Percentiles rank a stretch among this genome's conserved stretches.
These are phyloP conservation scores for Steinernema khuongi DNA, from an alignment of 1,140 invertebrate genomes.

Conservation along the genomic window DNA sequence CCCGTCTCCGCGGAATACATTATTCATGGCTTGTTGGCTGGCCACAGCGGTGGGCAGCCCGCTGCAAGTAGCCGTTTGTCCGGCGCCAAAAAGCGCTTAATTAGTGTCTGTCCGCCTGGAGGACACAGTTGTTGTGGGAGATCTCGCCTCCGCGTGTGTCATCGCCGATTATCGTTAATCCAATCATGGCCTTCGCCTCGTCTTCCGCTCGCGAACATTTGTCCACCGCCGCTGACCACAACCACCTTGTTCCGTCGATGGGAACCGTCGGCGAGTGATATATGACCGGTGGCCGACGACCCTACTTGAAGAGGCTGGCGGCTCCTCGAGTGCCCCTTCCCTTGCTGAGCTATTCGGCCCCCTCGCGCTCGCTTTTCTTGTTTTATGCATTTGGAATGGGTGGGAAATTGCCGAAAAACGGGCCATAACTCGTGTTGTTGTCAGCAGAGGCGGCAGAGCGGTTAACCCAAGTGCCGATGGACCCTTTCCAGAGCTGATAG, in stretches of 20 bases:
- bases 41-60: neutral
- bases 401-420: neutral
- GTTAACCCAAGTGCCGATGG: too few species aligned
- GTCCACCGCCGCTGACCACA: neutral
- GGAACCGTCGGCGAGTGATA: neutral
- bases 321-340: neutral
- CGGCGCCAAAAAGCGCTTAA: slow-evolving; percentile 13
- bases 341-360: neutral
- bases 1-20: neutral
- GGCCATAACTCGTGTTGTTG: neutral
- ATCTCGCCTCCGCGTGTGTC: neutral
- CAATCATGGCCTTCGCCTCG: neutral
- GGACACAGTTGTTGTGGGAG: too few species aligned
- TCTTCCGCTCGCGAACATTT: neutral
- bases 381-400: neutral
- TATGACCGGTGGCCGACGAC: neutral
- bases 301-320: neutral
- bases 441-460: too few species aligned
- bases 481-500: too few species aligned
- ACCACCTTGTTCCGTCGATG: slow-evolving; percentile 12
- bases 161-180: slow-evolving; percentile 8
- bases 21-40: slow-evolving; percentile 15
- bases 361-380: neutral
- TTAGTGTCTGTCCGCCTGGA: neutral
- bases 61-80: neutral